Evolutionary conservation across 2,888 invertebrate species (phyloP).

Genomic region (Drosophila quinaria): DNA sequence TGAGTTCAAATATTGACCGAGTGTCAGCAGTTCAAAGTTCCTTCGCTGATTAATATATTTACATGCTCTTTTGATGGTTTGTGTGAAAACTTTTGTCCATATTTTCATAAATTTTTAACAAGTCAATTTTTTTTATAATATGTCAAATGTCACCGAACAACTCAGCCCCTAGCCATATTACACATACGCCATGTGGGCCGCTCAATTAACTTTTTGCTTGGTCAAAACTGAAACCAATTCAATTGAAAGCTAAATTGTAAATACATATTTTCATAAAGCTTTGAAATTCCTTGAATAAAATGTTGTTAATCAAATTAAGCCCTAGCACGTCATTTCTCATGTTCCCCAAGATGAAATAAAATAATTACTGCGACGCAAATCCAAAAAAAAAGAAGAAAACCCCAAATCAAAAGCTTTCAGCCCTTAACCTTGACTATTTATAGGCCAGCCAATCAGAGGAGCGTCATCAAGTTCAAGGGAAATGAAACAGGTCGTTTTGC

Average conservation of each 20-base stretch:
- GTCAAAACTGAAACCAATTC: not conserved
- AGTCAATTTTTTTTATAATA: slow-evolving; percentile 48
- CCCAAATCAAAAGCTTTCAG: slow-evolving; percentile 19
- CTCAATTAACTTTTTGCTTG: not conserved
- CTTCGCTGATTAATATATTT: slow-evolving; percentile 56
- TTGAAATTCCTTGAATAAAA: slow-evolving; percentile 43
- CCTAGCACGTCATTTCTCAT: not conserved
- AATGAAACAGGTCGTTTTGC: slow-evolving; percentile 49
- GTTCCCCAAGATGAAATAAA: slow-evolving; percentile 27
- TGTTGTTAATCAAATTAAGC: slow-evolving; percentile 46
- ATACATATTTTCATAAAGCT: slow-evolving; percentile 35
- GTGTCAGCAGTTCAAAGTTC: slow-evolving; percentile 39
- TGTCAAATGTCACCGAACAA: slow-evolving; percentile 58
- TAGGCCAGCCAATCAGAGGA: slow-evolving; percentile 40
- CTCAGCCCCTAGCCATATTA: slow-evolving; percentile 22
- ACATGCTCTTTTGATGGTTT: slow-evolving; percentile 13
- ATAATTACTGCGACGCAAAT: slow-evolving; percentile 32
- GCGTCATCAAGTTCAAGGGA: slow-evolving; percentile 78
- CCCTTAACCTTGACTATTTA: slow-evolving; percentile 66
- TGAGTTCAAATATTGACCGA: slow-evolving; percentile 61
- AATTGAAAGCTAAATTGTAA: slow-evolving; percentile 10
- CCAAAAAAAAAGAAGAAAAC: slow-evolving; percentile 17
- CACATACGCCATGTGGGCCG: slow-evolving; percentile 26
- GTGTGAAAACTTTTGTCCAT: slow-evolving; percentile 36
- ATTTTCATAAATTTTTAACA: slow-evolving; percentile 61